Base-by-base conservation (phyloP, 1,140 invertebrate species). In the Cheumatopsyche charites region DNA sequence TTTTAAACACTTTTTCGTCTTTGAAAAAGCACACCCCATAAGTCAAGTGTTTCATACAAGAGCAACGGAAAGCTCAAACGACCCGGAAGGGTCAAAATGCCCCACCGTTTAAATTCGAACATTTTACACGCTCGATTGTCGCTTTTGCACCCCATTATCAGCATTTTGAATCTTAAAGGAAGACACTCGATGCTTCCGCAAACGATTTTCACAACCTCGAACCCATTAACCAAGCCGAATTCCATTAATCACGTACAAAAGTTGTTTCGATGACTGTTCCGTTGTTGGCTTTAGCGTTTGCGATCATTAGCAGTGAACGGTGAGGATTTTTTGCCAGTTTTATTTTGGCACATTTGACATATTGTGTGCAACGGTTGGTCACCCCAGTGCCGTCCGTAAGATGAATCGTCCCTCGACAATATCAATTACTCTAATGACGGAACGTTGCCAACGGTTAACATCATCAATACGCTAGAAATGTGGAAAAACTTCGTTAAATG, bases 21-120 rank as follows among this genome's bases (percentile, higher is more conserved):
- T 52, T 19, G 25, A 25, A 58, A 47, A 47, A 47, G 15, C 43
- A 23, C 55, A 58, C 55, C 19, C 55, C 55, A 58, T 58, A 58
- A 58, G 19, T 58, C 55, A 58, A 42, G 66, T 52, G 70, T 63
- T 42, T 47, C 2, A 52, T 26, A 63, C 71, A 75, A 47, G n/a
- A 62, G 68, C 73, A 71, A 73, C 71, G 74, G 71, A 71, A 75
- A 19, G 66, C 72, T 70, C 74, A 74, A 76, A 76, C 72, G 75
- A 62, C 71, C 17, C 70, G 75, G 71, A 71, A 76, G 75, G 75
- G 75, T 76, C 75, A 76, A 74, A 74, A 63, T 63, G 65, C 61
- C 25, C 25, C 45, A 15, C 41, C 47, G 25, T 6, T 12, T n/a
- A 25, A 41, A 58, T 29, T 26, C 43, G 25, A 63, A 36, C 7